Conservation (phyloP, 35 echinoderm and acorn worm species). For the Nesometra sesokonis region DNA sequence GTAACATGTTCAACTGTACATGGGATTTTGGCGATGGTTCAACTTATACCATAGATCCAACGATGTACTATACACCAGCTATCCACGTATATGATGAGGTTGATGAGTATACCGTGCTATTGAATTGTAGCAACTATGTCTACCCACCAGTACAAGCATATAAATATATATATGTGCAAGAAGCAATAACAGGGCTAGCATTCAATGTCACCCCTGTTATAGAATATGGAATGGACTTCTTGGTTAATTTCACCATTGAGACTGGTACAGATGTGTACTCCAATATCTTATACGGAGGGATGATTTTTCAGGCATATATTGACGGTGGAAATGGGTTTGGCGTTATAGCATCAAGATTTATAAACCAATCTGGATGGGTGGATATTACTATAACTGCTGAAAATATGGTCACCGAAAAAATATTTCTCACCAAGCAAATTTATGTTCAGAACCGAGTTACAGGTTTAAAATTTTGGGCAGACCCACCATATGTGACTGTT, state of each 20-base stretch:
- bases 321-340: conserved; percentile 16
- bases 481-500: conserved; percentile 33
- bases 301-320: conserved; percentile 9
- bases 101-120: conserved; percentile 4
- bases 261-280: conserved; percentile 41
- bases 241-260: conserved; percentile 34
- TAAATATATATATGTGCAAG: conserved; percentile 29
- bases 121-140: conserved; percentile 55
- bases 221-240: conserved; percentile 41
- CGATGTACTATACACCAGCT: conserved; percentile 24
- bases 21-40: conserved; percentile 57
- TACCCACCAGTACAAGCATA: conserved; percentile 25
- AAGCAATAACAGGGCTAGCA: conserved; percentile 25
- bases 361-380: conserved; percentile 52
- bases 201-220: conserved; percentile 29
- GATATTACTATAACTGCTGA: conserved; percentile 24
- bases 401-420: conserved; percentile 46
- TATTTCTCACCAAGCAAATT: conserved; percentile 19
- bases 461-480: conserved; percentile 42
- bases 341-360: conserved; percentile 5
- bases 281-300: conserved; percentile 14
- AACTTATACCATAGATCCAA: conserved; percentile 24
- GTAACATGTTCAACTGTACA: conserved; percentile 69
- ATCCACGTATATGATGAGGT: conserved; percentile 39
- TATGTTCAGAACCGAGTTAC: conserved; percentile 54